These are phyloP conservation scores for Tachina grossa DNA, from an alignment of 2,888 invertebrate genomes.

Conservation along the genomic window DNA sequence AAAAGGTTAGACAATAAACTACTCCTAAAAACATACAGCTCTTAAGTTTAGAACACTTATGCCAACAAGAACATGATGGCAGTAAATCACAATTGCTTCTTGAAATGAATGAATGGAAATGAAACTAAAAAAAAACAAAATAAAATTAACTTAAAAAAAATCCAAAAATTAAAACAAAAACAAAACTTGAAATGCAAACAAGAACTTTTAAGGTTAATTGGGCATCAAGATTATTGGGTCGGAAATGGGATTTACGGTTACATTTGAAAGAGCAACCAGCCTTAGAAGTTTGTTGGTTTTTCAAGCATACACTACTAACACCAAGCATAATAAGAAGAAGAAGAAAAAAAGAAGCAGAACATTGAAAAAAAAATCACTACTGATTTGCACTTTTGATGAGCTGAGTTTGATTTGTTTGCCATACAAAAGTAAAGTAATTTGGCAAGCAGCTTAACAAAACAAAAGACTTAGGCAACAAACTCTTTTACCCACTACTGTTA, in stretches of 20 bases:
- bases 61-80: slow-evolving; percentile 79
- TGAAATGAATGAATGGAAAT: slow-evolving; percentile 57
- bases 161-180: slow-evolving; percentile 64
- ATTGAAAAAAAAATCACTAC: slow-evolving; percentile 29
- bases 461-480: slow-evolving; percentile 57
- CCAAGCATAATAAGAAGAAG: too few species aligned
- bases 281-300: slow-evolving; percentile 52
- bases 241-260: slow-evolving; percentile 81
- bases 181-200: slow-evolving; percentile 73
- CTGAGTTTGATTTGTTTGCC: slow-evolving; percentile 68
- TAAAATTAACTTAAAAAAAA: slow-evolving; percentile 12
- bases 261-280: slow-evolving; percentile 75
- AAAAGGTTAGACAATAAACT: slow-evolving; percentile 77
- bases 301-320: slow-evolving; percentile 45
- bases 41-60: slow-evolving; percentile 79
- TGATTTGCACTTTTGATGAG: slow-evolving; percentile 68
- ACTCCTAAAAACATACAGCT: slow-evolving; percentile 63
- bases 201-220: slow-evolving; percentile 83
- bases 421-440: slow-evolving; percentile 58
- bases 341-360: too few species aligned
- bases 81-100: slow-evolving; percentile 78
- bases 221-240: slow-evolving; percentile 83
- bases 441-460: slow-evolving; percentile 32
- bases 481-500: slow-evolving; percentile 10
- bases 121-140: background rate